Evolutionary conservation across 2,888 invertebrate species (phyloP).

Genomic region (Pherbina coryleti): DNA sequence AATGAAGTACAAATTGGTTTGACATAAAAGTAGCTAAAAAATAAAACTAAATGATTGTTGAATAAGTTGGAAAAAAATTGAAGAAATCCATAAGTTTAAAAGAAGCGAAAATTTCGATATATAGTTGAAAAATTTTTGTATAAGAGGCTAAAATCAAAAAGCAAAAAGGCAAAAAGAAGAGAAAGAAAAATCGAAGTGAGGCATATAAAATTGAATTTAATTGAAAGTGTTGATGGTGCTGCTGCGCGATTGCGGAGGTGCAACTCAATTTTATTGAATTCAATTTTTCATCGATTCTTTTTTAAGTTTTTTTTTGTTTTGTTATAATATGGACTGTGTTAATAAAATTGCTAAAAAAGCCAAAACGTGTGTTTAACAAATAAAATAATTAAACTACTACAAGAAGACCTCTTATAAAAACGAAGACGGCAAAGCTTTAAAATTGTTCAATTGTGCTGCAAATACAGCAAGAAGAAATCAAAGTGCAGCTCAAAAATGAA

Average conservation of each 20-base stretch:
- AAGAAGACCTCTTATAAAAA: background rate
- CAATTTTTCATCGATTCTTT: conserved; percentile 1
- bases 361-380: background rate
- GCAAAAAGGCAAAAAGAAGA: background rate
- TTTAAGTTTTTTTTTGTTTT: background rate
- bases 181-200: background rate
- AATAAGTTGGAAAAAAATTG: background rate
- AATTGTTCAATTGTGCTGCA: background rate
- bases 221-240: conserved; percentile 33
- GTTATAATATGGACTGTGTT: background rate
- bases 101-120: conserved; percentile 5
- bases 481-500: conserved; percentile 10
- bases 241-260: conserved; percentile 31
- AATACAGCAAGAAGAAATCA: background rate
- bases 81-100: background rate
- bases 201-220: conserved; percentile 25
- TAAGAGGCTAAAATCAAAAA: background rate
- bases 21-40: background rate
- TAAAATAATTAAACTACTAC: too few relatives aligned
- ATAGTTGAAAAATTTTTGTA: background rate
- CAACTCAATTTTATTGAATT: conserved; percentile 19
- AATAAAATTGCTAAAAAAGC: background rate
- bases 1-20: background rate
- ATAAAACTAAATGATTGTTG: background rate
- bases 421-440: background rate